Evolutionary conservation across 2,113 vertebrate species (phyloP).

Genomic region (Lycocorax pyrrhopterus): DNA sequence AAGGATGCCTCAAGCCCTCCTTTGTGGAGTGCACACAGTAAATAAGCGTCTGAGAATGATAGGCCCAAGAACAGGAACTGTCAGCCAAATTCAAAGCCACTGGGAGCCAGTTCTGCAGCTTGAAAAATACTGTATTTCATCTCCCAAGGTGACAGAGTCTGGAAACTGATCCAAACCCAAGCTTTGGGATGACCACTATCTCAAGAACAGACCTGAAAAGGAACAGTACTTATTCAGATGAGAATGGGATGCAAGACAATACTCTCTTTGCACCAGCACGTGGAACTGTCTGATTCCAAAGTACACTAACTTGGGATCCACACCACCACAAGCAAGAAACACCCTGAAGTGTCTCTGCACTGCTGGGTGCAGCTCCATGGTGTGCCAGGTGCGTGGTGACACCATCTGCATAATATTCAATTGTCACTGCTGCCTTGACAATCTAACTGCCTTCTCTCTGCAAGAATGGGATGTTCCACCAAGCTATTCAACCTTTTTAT

Average conservation of each 20-base stretch:
- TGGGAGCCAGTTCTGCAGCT: background rate
- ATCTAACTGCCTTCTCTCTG: background rate
- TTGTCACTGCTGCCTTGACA: background rate
- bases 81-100: background rate
- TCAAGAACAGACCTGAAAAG: background rate
- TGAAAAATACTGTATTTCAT: background rate
- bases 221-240: background rate
- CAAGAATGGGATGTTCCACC: background rate
- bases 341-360: background rate
- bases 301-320: background rate
- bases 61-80: background rate
- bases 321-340: background rate
- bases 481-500: background rate
- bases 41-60: background rate
- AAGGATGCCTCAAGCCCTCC: slow-evolving; percentile 25
- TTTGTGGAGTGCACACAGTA: background rate
- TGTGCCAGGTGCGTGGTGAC: background rate
- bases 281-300: background rate
- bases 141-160: background rate
- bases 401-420: background rate
- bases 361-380: background rate
- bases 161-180: background rate
- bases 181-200: background rate
- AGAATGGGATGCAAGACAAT: background rate
- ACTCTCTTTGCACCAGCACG: background rate